phyloP scores from a whole-genome alignment of 2,797 vertebrate genomes.

The Clarias pachynema region DNA sequence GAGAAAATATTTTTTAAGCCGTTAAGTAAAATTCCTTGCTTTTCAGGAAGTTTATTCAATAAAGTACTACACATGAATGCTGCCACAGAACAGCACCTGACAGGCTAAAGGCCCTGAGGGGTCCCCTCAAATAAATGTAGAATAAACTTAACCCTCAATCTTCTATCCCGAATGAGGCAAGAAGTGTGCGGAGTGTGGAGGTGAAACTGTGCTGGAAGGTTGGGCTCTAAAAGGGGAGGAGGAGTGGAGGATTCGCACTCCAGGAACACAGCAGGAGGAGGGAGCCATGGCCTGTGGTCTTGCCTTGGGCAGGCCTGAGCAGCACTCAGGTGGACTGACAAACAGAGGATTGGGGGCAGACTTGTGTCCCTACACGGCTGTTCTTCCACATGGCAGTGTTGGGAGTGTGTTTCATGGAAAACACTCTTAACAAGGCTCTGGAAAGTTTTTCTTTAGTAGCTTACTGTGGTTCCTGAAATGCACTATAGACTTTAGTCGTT shows the following conservation, averaged over 20 bases:
- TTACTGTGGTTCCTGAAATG: slow-evolving; percentile 5
- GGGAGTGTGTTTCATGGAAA: slow-evolving; percentile 21
- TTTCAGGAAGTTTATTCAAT: not conserved
- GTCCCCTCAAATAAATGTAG: slow-evolving; percentile 49
- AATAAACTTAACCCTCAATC: slow-evolving; percentile 64
- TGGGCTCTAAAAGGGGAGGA: slow-evolving; percentile 81
- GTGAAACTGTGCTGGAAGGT: slow-evolving; percentile 61
- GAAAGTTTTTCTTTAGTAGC: slow-evolving; percentile 21
- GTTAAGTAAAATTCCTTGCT: not conserved
- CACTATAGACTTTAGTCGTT: not conserved
- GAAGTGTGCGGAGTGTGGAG: slow-evolving; percentile 69
- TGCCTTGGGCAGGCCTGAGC: slow-evolving; percentile 84
- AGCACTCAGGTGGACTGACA: slow-evolving; percentile 80
- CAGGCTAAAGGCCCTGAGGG: slow-evolving; percentile 67
- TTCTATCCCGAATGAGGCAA: slow-evolving; percentile 62
- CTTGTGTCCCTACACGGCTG: slow-evolving; percentile 66
- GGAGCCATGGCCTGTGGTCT: slow-evolving; percentile 84
- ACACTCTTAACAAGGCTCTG: slow-evolving; percentile 26
- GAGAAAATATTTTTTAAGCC: not conserved
- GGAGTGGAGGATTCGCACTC: slow-evolving; percentile 75
- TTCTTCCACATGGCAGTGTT: slow-evolving; percentile 29
- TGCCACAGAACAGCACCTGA: slow-evolving; percentile 62
- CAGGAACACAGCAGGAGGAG: slow-evolving; percentile 84
- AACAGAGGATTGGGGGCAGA: slow-evolving; percentile 66
- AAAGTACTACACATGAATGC: slow-evolving; percentile 46